A percentile compares a stretch with the other conserved stretches of the same genome.
Evolutionary conservation across 2,888 invertebrate species (phyloP).

Genomic region (Hyles lineata): DNA sequence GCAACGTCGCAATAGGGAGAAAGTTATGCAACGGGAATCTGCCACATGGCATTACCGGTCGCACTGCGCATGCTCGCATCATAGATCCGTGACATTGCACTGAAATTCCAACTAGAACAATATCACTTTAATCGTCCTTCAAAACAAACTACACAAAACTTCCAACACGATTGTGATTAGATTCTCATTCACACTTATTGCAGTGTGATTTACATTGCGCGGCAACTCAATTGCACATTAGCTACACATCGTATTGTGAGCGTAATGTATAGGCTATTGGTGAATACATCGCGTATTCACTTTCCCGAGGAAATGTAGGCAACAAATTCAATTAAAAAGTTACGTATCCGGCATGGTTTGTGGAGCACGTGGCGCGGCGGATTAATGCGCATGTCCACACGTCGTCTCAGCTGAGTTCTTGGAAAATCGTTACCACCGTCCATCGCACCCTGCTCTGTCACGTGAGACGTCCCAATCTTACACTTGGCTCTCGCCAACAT

Average conservation of each 20-base stretch:
- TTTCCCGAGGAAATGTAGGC: constrained; percentile 43
- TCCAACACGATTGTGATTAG: not conserved
- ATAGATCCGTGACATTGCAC: constrained; percentile 60
- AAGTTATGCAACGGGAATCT: constrained; percentile 79
- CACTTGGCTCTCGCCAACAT: not conserved
- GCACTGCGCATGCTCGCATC: constrained; percentile 68
- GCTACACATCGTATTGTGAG: not conserved
- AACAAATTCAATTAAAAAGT: constrained; percentile 53
- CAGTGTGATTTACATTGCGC: not conserved
- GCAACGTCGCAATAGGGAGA: constrained; percentile 37
- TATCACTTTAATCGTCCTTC: constrained; percentile 26
- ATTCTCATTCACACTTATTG: not conserved
- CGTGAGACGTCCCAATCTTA: constrained; percentile 52
- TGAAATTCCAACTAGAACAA: constrained; percentile 36
- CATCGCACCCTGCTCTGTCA: constrained; percentile 62
- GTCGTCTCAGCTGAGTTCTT: constrained; percentile 75
- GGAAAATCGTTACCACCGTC: constrained; percentile 79
- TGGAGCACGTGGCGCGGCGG: constrained; percentile 64
- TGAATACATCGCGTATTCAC: constrained; percentile 32
- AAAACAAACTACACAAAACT: constrained; percentile 9
- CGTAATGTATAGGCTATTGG: not conserved
- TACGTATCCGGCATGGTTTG: constrained; percentile 33
- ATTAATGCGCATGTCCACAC: constrained; percentile 72
- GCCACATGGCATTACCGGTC: constrained; percentile 70
- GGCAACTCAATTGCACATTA: not conserved